phyloP scores from a whole-genome alignment of 2,797 vertebrate species.

The Zenarchopterus dispar region DNA sequence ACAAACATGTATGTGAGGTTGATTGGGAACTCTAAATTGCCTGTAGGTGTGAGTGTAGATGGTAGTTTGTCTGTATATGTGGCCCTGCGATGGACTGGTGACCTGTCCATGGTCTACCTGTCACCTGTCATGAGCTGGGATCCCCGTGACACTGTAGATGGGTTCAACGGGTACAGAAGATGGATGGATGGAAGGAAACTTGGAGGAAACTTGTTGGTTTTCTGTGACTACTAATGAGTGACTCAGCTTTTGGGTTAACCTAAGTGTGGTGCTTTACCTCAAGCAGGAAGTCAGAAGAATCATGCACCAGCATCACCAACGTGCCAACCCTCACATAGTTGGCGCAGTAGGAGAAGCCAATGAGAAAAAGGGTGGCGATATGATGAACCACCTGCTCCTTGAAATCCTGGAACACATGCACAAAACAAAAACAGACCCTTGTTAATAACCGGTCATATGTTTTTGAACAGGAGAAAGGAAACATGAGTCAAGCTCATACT shows the following conservation, averaged over 20 bases:
- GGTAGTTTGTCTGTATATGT: no score
- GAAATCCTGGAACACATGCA: conserved; percentile 83
- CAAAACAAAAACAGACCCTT: conserved; percentile 27
- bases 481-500: conserved; percentile 48
- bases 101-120: no score
- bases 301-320: conserved; percentile 88
- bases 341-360: conserved; percentile 87
- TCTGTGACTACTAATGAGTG: neutral
- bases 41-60: no score
- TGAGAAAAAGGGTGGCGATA: conserved; percentile 85
- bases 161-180: no score
- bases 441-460: no score
- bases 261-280: conserved; percentile 79
- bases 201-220: neutral
- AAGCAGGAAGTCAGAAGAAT: conserved; percentile 85
- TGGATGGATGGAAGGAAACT: no score
- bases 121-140: no score
- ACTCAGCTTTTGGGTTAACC: neutral
- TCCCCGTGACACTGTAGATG: no score
- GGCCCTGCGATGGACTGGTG: no score
- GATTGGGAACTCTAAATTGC: no score
- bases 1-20: no score
- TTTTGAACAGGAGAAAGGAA: no score
- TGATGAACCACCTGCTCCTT: conserved; percentile 90
- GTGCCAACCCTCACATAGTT: conserved; percentile 87